A percentile compares a stretch with the other conserved stretches of the same genome.
Evolutionary conservation across 2,113 vertebrate genomes (phyloP).

Genomic region (Ia io): DNA sequence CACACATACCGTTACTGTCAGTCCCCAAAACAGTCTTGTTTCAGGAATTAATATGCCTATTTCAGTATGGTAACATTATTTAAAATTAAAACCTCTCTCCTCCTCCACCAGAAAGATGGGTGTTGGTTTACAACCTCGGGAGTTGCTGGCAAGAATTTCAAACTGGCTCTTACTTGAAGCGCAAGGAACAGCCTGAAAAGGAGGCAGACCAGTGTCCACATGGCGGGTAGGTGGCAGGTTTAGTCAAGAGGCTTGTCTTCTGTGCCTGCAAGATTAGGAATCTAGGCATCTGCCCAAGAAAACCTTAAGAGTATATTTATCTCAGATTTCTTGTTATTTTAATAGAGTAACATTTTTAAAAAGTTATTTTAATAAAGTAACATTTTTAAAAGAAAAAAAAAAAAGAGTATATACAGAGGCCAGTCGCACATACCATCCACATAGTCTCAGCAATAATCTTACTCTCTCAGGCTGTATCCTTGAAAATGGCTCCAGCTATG

Average conservation of each 20-base stretch:
- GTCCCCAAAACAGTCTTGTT: background rate
- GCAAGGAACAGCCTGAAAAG: background rate
- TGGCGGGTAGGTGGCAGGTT: background rate
- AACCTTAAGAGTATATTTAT: background rate
- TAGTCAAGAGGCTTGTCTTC: background rate
- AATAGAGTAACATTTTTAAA: too few species aligned
- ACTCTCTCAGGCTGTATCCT: background rate
- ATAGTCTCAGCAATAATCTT: background rate
- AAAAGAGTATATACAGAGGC: background rate
- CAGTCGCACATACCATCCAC: background rate
- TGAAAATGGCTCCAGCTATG: background rate
- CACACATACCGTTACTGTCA: background rate
- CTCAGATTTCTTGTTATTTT: too few species aligned
- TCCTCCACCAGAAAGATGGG: background rate
- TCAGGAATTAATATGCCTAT: background rate
- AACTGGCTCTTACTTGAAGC: background rate
- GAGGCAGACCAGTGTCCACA: background rate
- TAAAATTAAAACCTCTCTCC: background rate
- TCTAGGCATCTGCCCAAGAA: background rate
- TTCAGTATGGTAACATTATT: background rate
- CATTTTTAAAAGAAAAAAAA: too few species aligned
- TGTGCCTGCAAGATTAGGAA: background rate
- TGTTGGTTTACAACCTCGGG: background rate
- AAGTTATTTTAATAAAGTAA: too few species aligned
- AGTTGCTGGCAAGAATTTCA: background rate